Percentiles rank a stretch among this genome's conserved stretches.
These are phyloP conservation scores for Liolophura sinensis DNA, from an alignment of 1,140 invertebrate species.

Conservation along the genomic window DNA sequence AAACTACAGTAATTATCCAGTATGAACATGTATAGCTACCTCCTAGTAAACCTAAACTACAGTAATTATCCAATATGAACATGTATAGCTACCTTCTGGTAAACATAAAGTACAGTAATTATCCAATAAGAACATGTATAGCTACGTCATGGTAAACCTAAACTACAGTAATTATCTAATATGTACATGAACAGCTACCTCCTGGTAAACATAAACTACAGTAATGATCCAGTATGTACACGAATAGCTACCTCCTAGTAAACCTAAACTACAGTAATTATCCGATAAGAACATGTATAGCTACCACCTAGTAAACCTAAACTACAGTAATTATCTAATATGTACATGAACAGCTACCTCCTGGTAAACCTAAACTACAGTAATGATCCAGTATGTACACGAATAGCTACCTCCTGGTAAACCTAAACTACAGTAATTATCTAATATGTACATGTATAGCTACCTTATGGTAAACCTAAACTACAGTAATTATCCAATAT, in stretches of 20 bases:
- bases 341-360: slow-evolving; percentile 54
- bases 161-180: not conserved
- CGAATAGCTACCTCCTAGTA: slow-evolving; percentile 61
- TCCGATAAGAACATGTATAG: slow-evolving; percentile 42
- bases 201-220: slow-evolving; percentile 43
- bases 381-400: not conserved
- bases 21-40: slow-evolving; percentile 52
- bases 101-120: slow-evolving; percentile 10
- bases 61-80: not conserved
- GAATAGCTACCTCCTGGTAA: slow-evolving; percentile 60
- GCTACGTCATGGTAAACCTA: slow-evolving; percentile 57
- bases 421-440: slow-evolving; percentile 5
- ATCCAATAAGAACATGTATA: slow-evolving; percentile 36
- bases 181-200: slow-evolving; percentile 53
- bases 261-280: slow-evolving; percentile 8
- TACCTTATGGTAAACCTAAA: slow-evolving; percentile 55
- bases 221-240: not conserved
- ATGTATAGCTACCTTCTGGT: slow-evolving; percentile 61
- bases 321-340: not conserved
- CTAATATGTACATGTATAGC: slow-evolving; percentile 43
- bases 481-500: not conserved
- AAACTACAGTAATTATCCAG: not conserved
- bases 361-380: slow-evolving; percentile 44
- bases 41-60: slow-evolving; percentile 49
- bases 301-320: slow-evolving; percentile 55